Evolutionary conservation across 2,797 vertebrate species (phyloP).

Genomic region (Pseudochirops corinnae): DNA sequence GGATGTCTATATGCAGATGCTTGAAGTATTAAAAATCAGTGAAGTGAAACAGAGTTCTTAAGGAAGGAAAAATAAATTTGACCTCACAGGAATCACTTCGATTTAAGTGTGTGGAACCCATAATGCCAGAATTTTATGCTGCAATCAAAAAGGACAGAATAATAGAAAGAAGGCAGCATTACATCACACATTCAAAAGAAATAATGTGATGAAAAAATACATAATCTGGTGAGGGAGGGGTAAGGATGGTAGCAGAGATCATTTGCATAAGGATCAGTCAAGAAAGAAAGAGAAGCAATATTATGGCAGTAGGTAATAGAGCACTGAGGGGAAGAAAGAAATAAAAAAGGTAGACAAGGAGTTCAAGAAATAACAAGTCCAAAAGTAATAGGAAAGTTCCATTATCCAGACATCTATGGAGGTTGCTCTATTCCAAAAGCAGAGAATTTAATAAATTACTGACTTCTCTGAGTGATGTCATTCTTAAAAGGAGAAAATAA

Average conservation of each 20-base stretch:
- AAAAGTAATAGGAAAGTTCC: not conserved
- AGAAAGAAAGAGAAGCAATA: not conserved
- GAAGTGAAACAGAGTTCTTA: not conserved
- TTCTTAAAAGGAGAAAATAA: not conserved
- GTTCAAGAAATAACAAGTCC: not conserved
- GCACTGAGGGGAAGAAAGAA: not conserved
- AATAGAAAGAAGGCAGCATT: not conserved
- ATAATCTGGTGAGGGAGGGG: not conserved
- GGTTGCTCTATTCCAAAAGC: not conserved
- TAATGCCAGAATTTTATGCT: not conserved
- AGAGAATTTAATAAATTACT: not conserved
- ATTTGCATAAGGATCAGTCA: not conserved
- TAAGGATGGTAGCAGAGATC: not conserved
- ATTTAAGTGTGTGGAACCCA: not conserved
- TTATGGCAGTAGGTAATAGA: not conserved
- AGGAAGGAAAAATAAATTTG: not conserved
- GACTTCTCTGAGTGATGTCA: not conserved
- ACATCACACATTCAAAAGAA: not conserved
- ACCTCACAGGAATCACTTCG: not conserved
- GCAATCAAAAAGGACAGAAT: not conserved
- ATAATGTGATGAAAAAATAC: not conserved
- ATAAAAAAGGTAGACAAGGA: not conserved
- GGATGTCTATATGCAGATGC: not conserved
- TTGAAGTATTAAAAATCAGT: not conserved
- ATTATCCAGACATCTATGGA: not conserved